Base-by-base conservation (phyloP, 2,797 vertebrate genomes). In the Heteromormyrus szaboi region DNA sequence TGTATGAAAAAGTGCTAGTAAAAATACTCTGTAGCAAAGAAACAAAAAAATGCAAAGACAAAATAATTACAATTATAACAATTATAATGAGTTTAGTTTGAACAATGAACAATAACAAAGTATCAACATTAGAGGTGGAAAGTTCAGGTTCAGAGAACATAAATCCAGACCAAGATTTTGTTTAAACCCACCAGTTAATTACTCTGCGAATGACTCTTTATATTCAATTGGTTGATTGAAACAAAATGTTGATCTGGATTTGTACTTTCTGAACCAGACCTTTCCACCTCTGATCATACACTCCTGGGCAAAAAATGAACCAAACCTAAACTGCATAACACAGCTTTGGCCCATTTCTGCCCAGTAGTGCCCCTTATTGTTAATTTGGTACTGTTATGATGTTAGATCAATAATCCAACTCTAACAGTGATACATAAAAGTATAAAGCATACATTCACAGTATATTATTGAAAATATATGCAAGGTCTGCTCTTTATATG, bases 1-100 rank as follows among this genome's bases (percentile, higher is more conserved):
- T 72, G 65, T 37, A 72, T 72, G 65, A 72, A 72, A 72, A 72
- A 72, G 65, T 72, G 65, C 65, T 72, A 37, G 65, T 72, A 72
- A 72, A 72, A 72, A 72, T 72, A 37, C 29, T 72, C 65, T 72
- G 29, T 29, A 72, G 65, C 65, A 72, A 72, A 72, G 65, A 72
- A 72, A 72, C 29, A 72, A 56, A 72, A 37, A 68, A 72, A 37
- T 17, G 65, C 65, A 72, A 72, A 37, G 65, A 72, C 12, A 37
- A 72, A 37, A 72, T 14, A 72, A 37, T 37, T 72, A 72, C 65
- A 72, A 72, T 72, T 68, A 33, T 68, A 68, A 68, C 65, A 68
- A 33, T 33, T 68, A 68, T 68, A 68, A 33, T 68, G 12, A 37
- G 29, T 72, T 72, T 72, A 72, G 62, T 33, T 12, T 33, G 29